Percentiles rank a stretch among this genome's conserved stretches.
These are phyloP conservation scores for Herpailurus yagouaroundi DNA, from an alignment of 2,113 vertebrate species.

Conservation along the genomic window DNA sequence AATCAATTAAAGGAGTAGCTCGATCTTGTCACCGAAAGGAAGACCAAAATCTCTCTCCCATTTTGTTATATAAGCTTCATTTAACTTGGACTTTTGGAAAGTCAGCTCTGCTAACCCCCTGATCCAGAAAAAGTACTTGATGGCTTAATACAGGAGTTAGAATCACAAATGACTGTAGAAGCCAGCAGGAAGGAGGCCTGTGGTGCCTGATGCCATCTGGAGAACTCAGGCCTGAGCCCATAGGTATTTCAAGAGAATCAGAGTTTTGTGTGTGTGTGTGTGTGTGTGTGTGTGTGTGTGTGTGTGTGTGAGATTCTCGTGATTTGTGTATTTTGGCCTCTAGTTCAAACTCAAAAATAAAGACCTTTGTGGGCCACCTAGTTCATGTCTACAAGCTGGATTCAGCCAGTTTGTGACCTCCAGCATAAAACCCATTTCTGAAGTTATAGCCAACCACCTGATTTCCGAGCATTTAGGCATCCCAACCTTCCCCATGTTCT, in stretches of 20 bases:
- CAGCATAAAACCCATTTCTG: not conserved
- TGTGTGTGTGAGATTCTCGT: not conserved
- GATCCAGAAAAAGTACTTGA: not conserved
- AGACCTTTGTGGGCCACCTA: slow-evolving; percentile 33
- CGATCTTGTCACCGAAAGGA: not conserved
- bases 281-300: not conserved
- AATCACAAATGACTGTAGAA: not conserved
- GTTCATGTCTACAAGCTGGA: slow-evolving; percentile 1
- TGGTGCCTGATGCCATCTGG: not conserved
- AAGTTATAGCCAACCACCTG: not conserved
- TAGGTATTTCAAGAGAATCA: not conserved
- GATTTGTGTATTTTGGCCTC: slow-evolving; percentile 3
- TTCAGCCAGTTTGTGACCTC: not conserved
- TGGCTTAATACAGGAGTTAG: not conserved
- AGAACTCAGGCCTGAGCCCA: not conserved
- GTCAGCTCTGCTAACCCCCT: not conserved
- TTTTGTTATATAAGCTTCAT: not conserved
- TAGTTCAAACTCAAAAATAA: slow-evolving; percentile 37
- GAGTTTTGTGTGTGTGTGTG: too few species aligned
- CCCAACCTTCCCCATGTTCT: not conserved
- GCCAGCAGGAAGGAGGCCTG: not conserved
- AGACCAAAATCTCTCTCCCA: not conserved
- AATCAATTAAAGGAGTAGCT: not conserved
- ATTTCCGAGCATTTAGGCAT: not conserved
- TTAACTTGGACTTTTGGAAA: slow-evolving; percentile 29